phyloP scores from a whole-genome alignment of 2,113 vertebrate species.

The Pyxicephalus adspersus region DNA sequence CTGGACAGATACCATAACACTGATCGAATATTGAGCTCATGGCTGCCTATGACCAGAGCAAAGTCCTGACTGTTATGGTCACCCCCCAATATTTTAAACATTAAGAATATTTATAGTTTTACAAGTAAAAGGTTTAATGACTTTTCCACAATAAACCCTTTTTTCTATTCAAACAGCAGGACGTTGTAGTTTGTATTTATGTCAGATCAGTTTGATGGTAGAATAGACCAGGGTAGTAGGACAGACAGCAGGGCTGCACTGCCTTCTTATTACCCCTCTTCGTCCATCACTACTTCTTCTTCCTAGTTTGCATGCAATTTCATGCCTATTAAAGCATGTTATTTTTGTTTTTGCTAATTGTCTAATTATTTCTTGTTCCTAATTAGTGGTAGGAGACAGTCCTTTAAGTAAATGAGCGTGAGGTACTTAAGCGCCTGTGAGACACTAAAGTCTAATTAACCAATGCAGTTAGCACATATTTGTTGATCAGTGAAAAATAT shows the following conservation, averaged over 20 bases:
- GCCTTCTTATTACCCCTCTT: too few relatives aligned
- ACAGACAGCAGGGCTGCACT: too few relatives aligned
- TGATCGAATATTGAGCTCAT: too few relatives aligned
- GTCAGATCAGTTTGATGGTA: too few relatives aligned
- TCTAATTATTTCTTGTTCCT: constrained; percentile 14
- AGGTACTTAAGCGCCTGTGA: background rate
- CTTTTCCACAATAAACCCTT: too few relatives aligned
- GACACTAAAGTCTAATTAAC: constrained; percentile 16
- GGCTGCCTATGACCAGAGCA: too few relatives aligned
- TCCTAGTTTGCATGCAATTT: background rate
- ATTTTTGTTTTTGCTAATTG: constrained; percentile 28
- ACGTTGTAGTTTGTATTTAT: too few relatives aligned
- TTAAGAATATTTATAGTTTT: too few relatives aligned
- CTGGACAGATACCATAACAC: too few relatives aligned
- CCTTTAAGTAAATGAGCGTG: constrained; percentile 19
- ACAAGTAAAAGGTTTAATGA: background rate
- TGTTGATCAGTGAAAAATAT: background rate
- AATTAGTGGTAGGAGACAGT: constrained; percentile 3
- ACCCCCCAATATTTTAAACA: background rate
- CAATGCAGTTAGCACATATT: background rate
- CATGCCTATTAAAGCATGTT: constrained; percentile 20
- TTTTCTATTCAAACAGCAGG: too few relatives aligned
- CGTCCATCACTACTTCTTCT: too few relatives aligned
- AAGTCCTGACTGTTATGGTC: background rate
- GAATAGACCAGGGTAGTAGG: too few relatives aligned